Base-by-base conservation (phyloP, 2,888 invertebrate species). In the Drosophila anceps region DNA sequence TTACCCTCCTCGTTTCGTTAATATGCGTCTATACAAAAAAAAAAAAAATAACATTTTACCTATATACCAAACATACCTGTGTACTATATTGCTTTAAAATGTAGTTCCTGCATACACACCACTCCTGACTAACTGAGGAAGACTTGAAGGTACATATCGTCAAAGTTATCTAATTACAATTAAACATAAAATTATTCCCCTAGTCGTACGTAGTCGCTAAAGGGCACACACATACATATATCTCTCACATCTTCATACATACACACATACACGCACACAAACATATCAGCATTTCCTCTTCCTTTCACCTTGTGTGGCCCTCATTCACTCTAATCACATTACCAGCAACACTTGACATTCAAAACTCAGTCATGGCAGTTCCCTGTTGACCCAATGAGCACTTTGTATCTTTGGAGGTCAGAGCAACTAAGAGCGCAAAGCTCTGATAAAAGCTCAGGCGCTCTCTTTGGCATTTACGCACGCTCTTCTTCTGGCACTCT, bases 81-180 rank as follows among this genome's bases (percentile, higher is more conserved):
- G 48, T 75, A 68, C 79, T 63, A 60, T 65, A 69, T 64, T 88
- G 69, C 71, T 72, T 73, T 15, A 61, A 69, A 67, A 67, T 84
- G 76, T 85, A 85, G 89, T 87, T 61, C 75, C 79, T 80, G 85
- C 77, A 85, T 71, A 74, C 76, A 82, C 83, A 82, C 70, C 66
- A 91, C 75, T 92, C 88, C 88, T 92, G 92, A 92, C 92, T 92
- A 91, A 89, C 91, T 88, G 91, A 91, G 92, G 92, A 92, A 81
- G 91, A 91, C 83, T 82, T 92, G 69, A 92, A 92, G 92, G 92
- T 92, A 92, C 82, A 85, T 84, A 87, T 83, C 63, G 77, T 67
- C 60, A 73, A 84, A 76, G 31, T 66, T 69, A 65, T 65, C 55
- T 70, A 59, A 66, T 70, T 41, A 60, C 66, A 66, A 79, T 75